Evolutionary conservation across 2,113 vertebrate species (phyloP).

Genomic region (Empidonax traillii): DNA sequence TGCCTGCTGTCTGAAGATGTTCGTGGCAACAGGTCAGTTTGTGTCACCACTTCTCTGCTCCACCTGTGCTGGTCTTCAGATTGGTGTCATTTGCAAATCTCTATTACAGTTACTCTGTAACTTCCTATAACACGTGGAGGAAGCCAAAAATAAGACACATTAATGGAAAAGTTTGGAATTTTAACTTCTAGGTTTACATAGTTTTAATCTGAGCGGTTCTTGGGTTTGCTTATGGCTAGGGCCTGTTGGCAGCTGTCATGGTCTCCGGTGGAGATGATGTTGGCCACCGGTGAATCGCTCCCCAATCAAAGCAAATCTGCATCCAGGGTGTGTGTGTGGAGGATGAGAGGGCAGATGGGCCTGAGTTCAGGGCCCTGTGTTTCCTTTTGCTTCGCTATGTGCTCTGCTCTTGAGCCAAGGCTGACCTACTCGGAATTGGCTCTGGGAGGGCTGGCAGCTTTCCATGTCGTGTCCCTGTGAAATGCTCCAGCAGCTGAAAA

Average conservation of each 20-base stretch:
- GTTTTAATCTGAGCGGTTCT: background rate
- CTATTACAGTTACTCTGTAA: background rate
- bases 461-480: conserved; percentile 10
- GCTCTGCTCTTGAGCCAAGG: conserved; percentile 48
- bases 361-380: background rate
- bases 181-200: background rate
- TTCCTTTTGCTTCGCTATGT: conserved; percentile 31
- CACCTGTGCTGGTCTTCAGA: accelerated
- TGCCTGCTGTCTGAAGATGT: background rate
- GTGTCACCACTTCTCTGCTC: background rate
- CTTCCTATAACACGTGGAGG: background rate
- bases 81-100: background rate
- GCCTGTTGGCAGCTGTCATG: background rate
- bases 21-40: background rate
- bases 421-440: conserved; percentile 43
- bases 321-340: background rate
- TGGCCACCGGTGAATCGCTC: background rate
- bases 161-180: background rate
- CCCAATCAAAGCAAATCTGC: background rate
- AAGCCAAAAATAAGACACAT: background rate
- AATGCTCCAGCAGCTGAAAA: background rate
- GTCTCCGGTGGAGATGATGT: background rate
- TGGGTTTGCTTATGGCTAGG: background rate
- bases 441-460: conserved; percentile 10
- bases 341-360: background rate